Conservation (phyloP, 30 jellyfish, hydroid and myxozoan genomes). For the Turritopsis rubra region DNA sequence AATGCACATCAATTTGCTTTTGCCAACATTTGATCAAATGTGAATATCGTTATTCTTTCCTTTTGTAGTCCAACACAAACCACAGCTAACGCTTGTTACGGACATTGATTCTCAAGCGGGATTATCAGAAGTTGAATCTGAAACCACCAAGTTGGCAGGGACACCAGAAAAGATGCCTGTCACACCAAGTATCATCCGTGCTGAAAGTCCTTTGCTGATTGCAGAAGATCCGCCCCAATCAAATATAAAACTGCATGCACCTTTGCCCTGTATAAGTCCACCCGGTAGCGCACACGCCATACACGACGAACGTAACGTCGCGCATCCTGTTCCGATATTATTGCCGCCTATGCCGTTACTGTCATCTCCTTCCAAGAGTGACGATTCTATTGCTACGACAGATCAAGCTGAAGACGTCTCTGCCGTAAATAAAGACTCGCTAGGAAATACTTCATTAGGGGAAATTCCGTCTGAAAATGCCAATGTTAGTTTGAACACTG, state of each 20-base stretch:
- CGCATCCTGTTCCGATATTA: slow-evolving; percentile 33
- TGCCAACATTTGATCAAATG: no score
- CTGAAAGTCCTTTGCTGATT: slow-evolving; percentile 33
- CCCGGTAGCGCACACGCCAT: slow-evolving; percentile 43
- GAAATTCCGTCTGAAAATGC: background rate
- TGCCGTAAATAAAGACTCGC: background rate
- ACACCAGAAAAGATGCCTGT: slow-evolving; percentile 14
- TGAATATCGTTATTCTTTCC: background rate
- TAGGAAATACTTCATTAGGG: background rate
- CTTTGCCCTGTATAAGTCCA: slow-evolving; percentile 32
- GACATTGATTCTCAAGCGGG: background rate
- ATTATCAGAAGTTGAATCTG: background rate
- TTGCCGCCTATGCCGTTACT: slow-evolving; percentile 26
- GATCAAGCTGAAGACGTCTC: background rate
- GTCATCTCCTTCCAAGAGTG: background rate
- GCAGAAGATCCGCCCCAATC: slow-evolving; percentile 19
- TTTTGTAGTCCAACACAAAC: background rate
- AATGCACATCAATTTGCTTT: no score
- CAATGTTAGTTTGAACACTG: background rate
- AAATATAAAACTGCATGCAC: slow-evolving; percentile 27
- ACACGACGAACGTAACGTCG: slow-evolving; percentile 10
- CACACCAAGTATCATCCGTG: slow-evolving; percentile 26
- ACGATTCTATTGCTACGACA: background rate
- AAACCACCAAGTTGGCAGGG: slow-evolving; percentile 7
- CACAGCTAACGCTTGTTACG: background rate